A percentile compares a stretch with the other conserved stretches of the same genome.
phyloP scores from a whole-genome alignment of 2,888 invertebrate species.

The Apodemia duryi region DNA sequence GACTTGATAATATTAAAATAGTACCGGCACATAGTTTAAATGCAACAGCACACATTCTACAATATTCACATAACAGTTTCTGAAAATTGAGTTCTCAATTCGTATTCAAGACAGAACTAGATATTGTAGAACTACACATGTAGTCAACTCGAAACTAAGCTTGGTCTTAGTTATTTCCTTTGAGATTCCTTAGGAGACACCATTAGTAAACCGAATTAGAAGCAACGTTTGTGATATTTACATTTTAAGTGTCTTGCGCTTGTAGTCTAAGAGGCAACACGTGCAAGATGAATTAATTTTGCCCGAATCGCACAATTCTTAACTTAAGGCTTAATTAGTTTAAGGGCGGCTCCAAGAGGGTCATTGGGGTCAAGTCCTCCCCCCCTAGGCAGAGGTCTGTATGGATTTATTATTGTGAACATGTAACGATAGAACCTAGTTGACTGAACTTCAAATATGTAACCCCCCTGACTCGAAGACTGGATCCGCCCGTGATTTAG shows the following conservation, averaged over 20 bases:
- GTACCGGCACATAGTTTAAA: neutral
- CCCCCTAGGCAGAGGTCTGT: no score
- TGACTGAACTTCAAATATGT: no score
- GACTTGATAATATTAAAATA: neutral
- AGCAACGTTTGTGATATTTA: constrained; percentile 27
- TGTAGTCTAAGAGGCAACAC: constrained; percentile 14
- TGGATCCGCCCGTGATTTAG: no score
- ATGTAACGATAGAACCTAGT: no score
- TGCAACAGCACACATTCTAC: neutral
- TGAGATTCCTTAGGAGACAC: constrained; percentile 1
- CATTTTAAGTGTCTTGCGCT: constrained; percentile 23
- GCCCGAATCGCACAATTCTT: neutral
- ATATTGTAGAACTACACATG: constrained; percentile 5
- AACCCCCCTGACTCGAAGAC: no score
- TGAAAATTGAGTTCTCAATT: constrained; percentile 1
- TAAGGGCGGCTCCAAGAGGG: no score
- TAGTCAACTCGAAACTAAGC: constrained; percentile 1
- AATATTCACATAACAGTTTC: neutral
- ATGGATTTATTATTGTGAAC: no score
- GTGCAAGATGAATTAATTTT: neutral
- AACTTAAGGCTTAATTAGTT: no score
- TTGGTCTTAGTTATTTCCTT: constrained; percentile 11
- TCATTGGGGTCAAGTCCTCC: no score
- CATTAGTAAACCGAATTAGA: constrained; percentile 30
- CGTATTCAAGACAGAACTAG: neutral